Evolutionary conservation across 2,797 vertebrate species (phyloP).

Genomic region (Masticophis lateralis): DNA sequence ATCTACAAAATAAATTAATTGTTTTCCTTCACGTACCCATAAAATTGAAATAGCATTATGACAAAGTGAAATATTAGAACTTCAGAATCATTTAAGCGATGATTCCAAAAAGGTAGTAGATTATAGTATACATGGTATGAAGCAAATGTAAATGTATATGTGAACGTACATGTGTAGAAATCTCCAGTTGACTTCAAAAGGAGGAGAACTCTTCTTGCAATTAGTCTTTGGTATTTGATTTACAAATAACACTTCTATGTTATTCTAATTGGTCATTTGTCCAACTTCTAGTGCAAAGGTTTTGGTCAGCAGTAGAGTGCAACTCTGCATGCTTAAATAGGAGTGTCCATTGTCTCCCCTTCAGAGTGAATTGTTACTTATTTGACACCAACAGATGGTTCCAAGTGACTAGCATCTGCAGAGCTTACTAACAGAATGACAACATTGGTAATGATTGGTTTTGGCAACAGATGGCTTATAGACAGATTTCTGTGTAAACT

Average conservation of each 20-base stretch:
- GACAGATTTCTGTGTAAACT: slow-evolving; percentile 60
- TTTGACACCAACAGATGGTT: slow-evolving; percentile 67
- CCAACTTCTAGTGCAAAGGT: neutral
- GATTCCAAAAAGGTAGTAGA: slow-evolving; percentile 16
- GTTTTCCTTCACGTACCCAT: slow-evolving; percentile 18
- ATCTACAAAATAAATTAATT: neutral
- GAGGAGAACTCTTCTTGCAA: slow-evolving; percentile 17
- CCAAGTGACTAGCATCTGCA: slow-evolving; percentile 63
- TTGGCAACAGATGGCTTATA: slow-evolving; percentile 66
- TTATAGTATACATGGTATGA: slow-evolving; percentile 7
- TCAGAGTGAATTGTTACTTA: slow-evolving; percentile 56
- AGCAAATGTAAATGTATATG: neutral
- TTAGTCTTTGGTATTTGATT: slow-evolving; percentile 27
- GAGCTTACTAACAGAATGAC: slow-evolving; percentile 66
- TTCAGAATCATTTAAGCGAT: neutral
- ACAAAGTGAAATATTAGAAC: neutral
- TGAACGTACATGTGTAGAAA: neutral
- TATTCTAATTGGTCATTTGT: slow-evolving; percentile 26
- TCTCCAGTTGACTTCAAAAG: neutral
- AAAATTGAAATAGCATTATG: neutral
- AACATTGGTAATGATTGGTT: slow-evolving; percentile 66
- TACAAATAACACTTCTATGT: neutral
- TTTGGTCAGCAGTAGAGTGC: slow-evolving; percentile 28
- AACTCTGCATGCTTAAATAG: slow-evolving; percentile 33
- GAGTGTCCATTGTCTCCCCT: slow-evolving; percentile 17